Percentiles rank a stretch among this genome's conserved stretches.
Evolutionary conservation across 2,888 invertebrate genomes (phyloP).

Genomic region (Crossocerus cetratus): DNA sequence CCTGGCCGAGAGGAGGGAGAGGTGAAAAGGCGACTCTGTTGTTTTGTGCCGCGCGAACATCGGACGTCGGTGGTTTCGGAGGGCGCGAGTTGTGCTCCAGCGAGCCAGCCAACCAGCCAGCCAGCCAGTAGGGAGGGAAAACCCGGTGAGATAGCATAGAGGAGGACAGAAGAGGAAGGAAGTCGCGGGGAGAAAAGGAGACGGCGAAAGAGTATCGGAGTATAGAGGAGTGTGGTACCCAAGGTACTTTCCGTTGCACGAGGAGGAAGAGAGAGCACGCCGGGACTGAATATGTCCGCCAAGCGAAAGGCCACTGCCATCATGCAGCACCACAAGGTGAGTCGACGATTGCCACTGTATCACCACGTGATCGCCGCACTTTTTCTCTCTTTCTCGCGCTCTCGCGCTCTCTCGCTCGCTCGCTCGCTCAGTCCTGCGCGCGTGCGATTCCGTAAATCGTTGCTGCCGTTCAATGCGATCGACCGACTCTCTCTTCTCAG

Average conservation of each 20-base stretch:
- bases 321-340: conserved; percentile 82
- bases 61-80: conserved; percentile 30
- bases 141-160: conserved; percentile 16
- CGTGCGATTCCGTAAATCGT: conserved; percentile 7
- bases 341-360: conserved; percentile 52
- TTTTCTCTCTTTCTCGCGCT: conserved; percentile 4
- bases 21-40: conserved; percentile 15
- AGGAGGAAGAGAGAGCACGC: conserved; percentile 49
- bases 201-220: conserved; percentile 17
- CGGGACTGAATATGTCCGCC: conserved; percentile 81
- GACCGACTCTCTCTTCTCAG: no score
- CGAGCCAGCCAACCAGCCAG: neutral
- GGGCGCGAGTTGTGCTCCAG: conserved; percentile 32
- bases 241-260: conserved; percentile 42
- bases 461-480: neutral
- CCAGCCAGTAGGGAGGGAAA: conserved; percentile 19
- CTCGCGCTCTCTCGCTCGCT: no score
- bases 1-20: neutral
- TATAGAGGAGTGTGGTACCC: conserved; percentile 24
- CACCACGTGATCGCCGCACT: conserved; percentile 49
- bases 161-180: conserved; percentile 14
- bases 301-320: conserved; percentile 87
- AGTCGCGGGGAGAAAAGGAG: neutral
- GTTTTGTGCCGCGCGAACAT: conserved; percentile 25
- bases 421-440: no score